A percentile compares a stretch with the other conserved stretches of the same genome.
phyloP scores from a whole-genome alignment of 2,113 vertebrate genomes.

The Seriola quinqueradiata region DNA sequence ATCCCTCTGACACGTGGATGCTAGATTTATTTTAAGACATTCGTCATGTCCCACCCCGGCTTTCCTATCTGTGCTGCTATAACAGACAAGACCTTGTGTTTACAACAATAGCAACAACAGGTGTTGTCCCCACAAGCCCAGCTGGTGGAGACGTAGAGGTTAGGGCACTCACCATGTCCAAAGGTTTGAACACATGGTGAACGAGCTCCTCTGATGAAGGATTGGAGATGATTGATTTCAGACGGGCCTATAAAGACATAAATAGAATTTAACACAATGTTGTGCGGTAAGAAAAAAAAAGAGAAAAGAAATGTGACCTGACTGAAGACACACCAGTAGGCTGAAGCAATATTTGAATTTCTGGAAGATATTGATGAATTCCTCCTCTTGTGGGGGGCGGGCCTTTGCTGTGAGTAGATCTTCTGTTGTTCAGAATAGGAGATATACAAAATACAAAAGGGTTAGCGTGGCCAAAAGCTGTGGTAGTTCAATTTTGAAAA shows the following conservation, averaged over 20 bases:
- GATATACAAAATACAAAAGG: background rate
- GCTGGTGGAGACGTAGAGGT: background rate
- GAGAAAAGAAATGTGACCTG: background rate
- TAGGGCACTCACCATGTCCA: conserved; percentile 86
- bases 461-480: background rate
- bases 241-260: conserved; percentile 82
- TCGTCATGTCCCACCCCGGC: background rate
- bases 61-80: background rate
- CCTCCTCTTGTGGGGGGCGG: conserved; percentile 85
- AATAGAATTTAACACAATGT: background rate
- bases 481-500: background rate
- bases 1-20: background rate
- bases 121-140: background rate
- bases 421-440: conserved; percentile 74
- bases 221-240: conserved; percentile 86
- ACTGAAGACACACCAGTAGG: conserved; percentile 86
- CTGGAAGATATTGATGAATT: conserved; percentile 88
- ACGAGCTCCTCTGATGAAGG: conserved; percentile 90
- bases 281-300: background rate
- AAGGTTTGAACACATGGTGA: conserved; percentile 89
- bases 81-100: conserved; percentile 6
- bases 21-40: conserved; percentile 13
- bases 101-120: conserved; percentile 34
- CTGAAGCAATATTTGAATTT: conserved; percentile 94
- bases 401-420: conserved; percentile 87